phyloP scores from a whole-genome alignment of 2,113 vertebrate genomes.

The Gracilinanus agilis region DNA sequence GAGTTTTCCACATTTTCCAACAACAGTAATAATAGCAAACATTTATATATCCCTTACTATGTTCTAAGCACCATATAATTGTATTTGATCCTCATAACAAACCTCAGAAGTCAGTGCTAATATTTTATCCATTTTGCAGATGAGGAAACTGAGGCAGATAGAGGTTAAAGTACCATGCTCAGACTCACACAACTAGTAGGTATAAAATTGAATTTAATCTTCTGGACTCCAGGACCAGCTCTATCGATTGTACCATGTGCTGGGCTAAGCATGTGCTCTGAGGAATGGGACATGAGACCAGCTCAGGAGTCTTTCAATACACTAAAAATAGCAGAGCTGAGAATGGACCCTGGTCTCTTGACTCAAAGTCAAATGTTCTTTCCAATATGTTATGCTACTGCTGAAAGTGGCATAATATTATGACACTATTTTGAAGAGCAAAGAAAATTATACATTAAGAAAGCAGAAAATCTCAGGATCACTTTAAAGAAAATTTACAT shows the following conservation, averaged over 20 bases:
- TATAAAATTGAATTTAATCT: neutral
- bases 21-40: neutral
- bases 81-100: neutral
- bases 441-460: neutral
- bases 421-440: neutral
- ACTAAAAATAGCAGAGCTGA: neutral
- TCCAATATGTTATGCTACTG: neutral
- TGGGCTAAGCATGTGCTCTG: neutral
- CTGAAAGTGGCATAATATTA: neutral
- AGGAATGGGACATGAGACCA: neutral
- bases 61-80: neutral
- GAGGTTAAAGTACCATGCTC: neutral
- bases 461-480: neutral
- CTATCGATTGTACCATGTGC: fast-evolving
- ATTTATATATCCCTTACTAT: neutral
- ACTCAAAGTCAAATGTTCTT: neutral
- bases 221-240: neutral
- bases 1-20: neutral
- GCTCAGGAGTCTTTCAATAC: neutral
- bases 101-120: neutral
- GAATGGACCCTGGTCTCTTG: neutral
- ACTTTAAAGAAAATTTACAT: neutral
- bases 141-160: neutral
- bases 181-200: neutral
- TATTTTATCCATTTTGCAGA: neutral